These are phyloP conservation scores for Oceanites oceanicus DNA, from an alignment of 2,113 vertebrate species.

Conservation along the genomic window DNA sequence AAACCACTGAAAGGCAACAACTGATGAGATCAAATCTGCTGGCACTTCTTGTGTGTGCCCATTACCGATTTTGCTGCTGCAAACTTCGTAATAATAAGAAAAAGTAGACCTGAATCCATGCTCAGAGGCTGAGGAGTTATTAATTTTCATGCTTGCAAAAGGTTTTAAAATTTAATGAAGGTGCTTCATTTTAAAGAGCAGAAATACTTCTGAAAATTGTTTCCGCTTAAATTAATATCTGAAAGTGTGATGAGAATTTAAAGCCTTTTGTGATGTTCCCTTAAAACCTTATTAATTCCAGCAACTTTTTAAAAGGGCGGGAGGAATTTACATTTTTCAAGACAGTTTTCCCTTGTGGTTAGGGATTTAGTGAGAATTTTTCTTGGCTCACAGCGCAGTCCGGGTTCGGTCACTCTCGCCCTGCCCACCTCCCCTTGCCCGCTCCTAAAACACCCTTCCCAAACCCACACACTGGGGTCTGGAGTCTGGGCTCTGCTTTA, in stretches of 20 bases:
- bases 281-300: background rate
- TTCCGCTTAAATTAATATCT: background rate
- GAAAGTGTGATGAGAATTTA: background rate
- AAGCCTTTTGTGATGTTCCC: background rate
- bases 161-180: slow-evolving; percentile 16
- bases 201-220: background rate
- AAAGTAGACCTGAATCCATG: background rate
- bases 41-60: too few species aligned
- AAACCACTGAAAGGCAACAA: background rate
- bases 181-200: background rate
- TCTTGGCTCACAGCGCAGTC: background rate
- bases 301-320: background rate
- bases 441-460: background rate
- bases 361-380: background rate
- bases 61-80: background rate
- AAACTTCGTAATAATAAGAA: background rate
- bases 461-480: background rate
- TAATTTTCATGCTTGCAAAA: background rate
- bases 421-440: background rate
- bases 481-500: background rate
- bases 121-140: background rate
- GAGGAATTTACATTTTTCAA: background rate
- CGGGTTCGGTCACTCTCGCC: fast-evolving
- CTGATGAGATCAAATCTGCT: background rate
- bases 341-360: background rate